These are phyloP conservation scores for Dipodomys merriami DNA, from an alignment of 2,113 vertebrate species.

Conservation along the genomic window DNA sequence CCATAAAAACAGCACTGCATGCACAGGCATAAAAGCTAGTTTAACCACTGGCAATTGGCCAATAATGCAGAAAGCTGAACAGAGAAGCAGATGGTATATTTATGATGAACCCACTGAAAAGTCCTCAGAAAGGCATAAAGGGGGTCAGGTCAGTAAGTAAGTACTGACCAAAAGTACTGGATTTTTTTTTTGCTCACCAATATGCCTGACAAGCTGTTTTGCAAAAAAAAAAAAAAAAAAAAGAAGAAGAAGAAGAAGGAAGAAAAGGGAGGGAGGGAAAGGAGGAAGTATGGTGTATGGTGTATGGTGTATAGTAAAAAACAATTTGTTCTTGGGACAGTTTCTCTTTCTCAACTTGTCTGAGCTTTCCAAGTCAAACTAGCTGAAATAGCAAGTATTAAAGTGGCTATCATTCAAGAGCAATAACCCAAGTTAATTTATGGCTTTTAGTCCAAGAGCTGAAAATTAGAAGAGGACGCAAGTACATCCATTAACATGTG, in stretches of 20 bases:
- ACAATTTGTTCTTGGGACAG: constrained; percentile 24
- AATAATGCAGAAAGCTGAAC: constrained; percentile 34
- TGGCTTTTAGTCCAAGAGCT: constrained; percentile 36
- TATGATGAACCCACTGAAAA: neutral
- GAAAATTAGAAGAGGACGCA: neutral
- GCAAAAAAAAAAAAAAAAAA: constrained; percentile 18
- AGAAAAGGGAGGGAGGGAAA: too few relatives aligned
- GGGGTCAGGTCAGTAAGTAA: constrained; percentile 2
- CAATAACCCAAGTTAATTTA: constrained; percentile 43
- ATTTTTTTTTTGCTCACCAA: neutral
- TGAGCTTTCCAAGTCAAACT: constrained; percentile 62
- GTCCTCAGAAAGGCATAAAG: constrained; percentile 43
- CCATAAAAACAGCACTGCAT: neutral
- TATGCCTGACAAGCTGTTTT: constrained; percentile 12
- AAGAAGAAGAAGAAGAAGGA: neutral
- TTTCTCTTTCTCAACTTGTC: constrained; percentile 54
- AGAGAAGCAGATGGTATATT: neutral
- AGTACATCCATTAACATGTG: neutral
- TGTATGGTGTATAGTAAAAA: too few relatives aligned
- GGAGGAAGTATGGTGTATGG: neutral
- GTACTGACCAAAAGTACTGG: neutral
- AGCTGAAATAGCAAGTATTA: constrained; percentile 54
- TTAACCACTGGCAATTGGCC: neutral
- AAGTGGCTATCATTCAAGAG: constrained; percentile 48
- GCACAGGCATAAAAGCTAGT: constrained; percentile 36